These are phyloP conservation scores for Protodeltote pygarga DNA, from an alignment of 2,888 invertebrate genomes.

Conservation along the genomic window DNA sequence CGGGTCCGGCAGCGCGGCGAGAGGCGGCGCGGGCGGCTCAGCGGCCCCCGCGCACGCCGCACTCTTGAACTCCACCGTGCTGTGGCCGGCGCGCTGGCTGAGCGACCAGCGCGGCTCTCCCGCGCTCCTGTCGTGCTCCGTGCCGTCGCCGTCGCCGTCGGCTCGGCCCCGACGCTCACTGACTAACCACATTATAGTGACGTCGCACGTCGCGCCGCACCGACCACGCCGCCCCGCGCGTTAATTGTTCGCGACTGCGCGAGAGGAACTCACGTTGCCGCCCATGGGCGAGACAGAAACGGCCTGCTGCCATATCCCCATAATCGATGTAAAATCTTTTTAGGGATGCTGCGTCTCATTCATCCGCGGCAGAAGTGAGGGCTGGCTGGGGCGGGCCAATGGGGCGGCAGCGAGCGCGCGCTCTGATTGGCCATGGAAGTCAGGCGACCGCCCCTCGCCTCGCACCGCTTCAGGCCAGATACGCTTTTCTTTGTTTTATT, in stretches of 20 bases:
- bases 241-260: slow-evolving; percentile 86
- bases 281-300: slow-evolving; percentile 79
- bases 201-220: slow-evolving; percentile 74
- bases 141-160: slow-evolving; percentile 84
- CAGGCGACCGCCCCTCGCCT: slow-evolving; percentile 49
- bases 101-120: slow-evolving; percentile 81
- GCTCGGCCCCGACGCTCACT: slow-evolving; percentile 88
- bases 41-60: slow-evolving; percentile 89
- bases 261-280: slow-evolving; percentile 74
- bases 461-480: slow-evolving; percentile 76
- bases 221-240: slow-evolving; percentile 79
- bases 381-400: slow-evolving; percentile 61
- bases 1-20: slow-evolving; percentile 88
- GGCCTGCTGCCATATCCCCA: slow-evolving; percentile 75
- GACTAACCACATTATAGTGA: slow-evolving; percentile 89
- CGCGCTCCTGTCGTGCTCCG: slow-evolving; percentile 78
- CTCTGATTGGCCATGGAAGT: slow-evolving; percentile 54
- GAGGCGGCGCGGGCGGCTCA: slow-evolving; percentile 84
- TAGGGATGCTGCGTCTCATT: slow-evolving; percentile 81
- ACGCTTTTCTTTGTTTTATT: slow-evolving; percentile 86
- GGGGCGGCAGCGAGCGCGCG: slow-evolving; percentile 54
- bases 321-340: slow-evolving; percentile 83
- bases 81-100: slow-evolving; percentile 86
- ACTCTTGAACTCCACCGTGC: slow-evolving; percentile 95
- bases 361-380: slow-evolving; percentile 58